phyloP scores from a whole-genome alignment of 2,113 vertebrate species.

The Tetrao urogallus region DNA sequence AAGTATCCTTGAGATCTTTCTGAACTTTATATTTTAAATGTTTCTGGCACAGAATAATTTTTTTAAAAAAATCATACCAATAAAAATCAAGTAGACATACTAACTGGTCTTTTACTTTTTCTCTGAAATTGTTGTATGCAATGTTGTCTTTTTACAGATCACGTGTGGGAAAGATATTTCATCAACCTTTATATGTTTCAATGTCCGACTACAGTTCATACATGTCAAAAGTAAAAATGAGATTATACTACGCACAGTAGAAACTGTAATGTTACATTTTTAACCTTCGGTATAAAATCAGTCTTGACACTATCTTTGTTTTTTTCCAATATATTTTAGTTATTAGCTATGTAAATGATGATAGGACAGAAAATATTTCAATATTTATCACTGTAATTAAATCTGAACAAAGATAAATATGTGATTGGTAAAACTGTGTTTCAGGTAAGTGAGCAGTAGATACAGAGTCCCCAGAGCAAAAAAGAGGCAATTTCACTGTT shows the following conservation, averaged over 20 bases:
- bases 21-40: neutral
- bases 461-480: slow-evolving; percentile 47
- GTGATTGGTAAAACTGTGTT: slow-evolving; percentile 27
- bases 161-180: neutral
- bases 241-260: neutral
- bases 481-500: slow-evolving; percentile 59
- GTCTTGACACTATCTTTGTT: neutral
- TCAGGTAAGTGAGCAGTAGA: slow-evolving; percentile 38
- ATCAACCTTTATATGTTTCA: neutral
- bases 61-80: neutral
- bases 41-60: neutral
- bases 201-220: neutral
- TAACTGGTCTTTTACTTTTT: neutral
- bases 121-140: neutral
- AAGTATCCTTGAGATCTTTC: neutral
- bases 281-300: neutral
- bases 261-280: neutral
- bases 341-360: neutral
- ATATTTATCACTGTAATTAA: slow-evolving; percentile 68
- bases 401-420: slow-evolving; percentile 59
- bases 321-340: neutral
- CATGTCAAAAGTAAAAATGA: neutral
- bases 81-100: neutral
- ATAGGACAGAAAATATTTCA: slow-evolving; percentile 31
- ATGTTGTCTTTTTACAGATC: neutral